A percentile compares a stretch with the other conserved stretches of the same genome.
Conservation (phyloP, 30 jellyfish, hydroid and myxozoan genomes). For the Rhopilema esculentum region DNA sequence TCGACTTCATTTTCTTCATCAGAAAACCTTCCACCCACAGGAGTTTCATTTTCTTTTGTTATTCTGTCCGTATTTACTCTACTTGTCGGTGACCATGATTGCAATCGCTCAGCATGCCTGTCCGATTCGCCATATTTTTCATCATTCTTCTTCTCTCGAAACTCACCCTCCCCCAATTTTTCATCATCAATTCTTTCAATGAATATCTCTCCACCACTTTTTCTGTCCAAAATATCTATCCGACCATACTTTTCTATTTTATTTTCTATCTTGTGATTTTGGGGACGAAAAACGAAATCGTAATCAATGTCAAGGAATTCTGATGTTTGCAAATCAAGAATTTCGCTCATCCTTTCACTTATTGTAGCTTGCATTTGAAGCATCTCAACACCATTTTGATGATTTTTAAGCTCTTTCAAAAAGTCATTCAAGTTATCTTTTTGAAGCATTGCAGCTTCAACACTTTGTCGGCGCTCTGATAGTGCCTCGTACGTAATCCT, state of each 20-base stretch:
- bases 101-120: slow-evolving; percentile 7
- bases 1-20: slow-evolving; percentile 17
- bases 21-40: not conserved
- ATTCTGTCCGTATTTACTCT: not conserved
- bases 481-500: slow-evolving; percentile 47
- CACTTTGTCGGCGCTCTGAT: slow-evolving; percentile 50
- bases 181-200: slow-evolving; percentile 33
- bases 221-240: slow-evolving; percentile 38
- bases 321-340: slow-evolving; percentile 42
- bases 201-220: slow-evolving; percentile 23
- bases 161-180: not conserved
- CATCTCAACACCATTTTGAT: slow-evolving; percentile 85
- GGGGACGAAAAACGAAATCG: slow-evolving; percentile 79
- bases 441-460: slow-evolving; percentile 55
- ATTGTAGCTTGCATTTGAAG: slow-evolving; percentile 94
- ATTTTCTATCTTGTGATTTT: slow-evolving; percentile 41
- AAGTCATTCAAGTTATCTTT: slow-evolving; percentile 35
- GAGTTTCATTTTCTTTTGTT: not conserved
- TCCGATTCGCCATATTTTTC: not conserved
- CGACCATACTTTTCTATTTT: slow-evolving; percentile 81
- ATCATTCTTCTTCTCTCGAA: not conserved
- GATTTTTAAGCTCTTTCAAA: slow-evolving; percentile 61
- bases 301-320: slow-evolving; percentile 56
- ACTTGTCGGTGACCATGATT: slow-evolving; percentile 65
- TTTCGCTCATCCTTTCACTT: slow-evolving; percentile 47